Conservation (phyloP, 2,888 invertebrate species). For the Rhingia rostrata region DNA sequence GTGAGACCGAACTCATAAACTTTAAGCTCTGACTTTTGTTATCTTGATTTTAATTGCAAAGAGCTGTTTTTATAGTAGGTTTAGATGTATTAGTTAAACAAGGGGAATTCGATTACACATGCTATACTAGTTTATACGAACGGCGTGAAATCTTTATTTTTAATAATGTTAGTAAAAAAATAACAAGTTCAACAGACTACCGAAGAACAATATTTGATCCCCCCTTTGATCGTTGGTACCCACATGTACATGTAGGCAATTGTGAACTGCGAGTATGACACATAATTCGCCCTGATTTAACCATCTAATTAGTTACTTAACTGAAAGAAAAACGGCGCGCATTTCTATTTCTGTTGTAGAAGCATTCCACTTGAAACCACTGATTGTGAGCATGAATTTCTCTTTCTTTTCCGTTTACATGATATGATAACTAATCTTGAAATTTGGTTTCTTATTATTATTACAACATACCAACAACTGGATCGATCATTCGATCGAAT, state of each 20-base stretch:
- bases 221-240: background rate
- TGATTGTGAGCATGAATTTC: background rate
- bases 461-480: too few species aligned
- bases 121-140: background rate
- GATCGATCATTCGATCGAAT: too few species aligned
- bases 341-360: conserved; percentile 7
- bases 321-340: conserved; percentile 3
- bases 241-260: background rate
- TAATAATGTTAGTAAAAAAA: background rate
- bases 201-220: background rate
- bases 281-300: background rate
- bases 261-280: background rate
- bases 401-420: too few species aligned
- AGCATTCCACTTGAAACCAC: too few species aligned
- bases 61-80: background rate
- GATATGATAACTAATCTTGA: too few species aligned
- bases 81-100: background rate
- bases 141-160: conserved; percentile 16
- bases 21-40: conserved; percentile 59
- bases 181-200: too few species aligned
- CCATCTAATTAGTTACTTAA: conserved; percentile 11
- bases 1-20: conserved; percentile 71
- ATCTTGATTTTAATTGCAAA: conserved; percentile 47
- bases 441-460: too few species aligned
- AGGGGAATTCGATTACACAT: background rate